A percentile compares a stretch with the other conserved stretches of the same genome.
Conservation (phyloP, 2,888 invertebrate genomes). For the Rhodophaea formosa region DNA sequence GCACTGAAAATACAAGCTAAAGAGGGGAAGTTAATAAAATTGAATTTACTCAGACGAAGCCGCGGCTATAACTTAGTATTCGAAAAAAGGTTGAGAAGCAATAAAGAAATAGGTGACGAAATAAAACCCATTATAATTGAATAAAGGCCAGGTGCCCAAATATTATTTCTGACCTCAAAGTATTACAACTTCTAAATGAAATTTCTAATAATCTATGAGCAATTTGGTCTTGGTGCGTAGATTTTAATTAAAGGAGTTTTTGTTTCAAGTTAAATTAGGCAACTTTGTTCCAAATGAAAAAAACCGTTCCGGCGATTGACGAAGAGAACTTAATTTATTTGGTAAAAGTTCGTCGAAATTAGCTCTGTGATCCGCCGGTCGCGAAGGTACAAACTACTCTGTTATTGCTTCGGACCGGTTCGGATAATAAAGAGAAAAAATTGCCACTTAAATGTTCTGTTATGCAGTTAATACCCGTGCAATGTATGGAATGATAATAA, state of each 20-base stretch:
- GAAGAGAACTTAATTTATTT: constrained; percentile 12
- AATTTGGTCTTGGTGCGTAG: constrained; percentile 9
- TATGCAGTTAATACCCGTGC: background rate
- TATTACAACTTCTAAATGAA: background rate
- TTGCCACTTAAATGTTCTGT: background rate
- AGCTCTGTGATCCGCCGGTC: background rate
- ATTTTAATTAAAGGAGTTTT: constrained; percentile 15
- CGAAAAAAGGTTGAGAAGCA: too few relatives aligned
- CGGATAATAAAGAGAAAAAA: background rate
- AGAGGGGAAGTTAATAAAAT: too few relatives aligned
- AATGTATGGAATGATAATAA: background rate
- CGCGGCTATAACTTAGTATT: too few relatives aligned
- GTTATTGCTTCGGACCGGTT: background rate
- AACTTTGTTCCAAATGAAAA: constrained; percentile 10
- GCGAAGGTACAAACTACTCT: background rate
- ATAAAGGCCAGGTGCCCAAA: too few relatives aligned
- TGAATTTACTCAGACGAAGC: too few relatives aligned
- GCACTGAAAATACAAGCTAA: too few relatives aligned
- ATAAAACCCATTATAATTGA: too few relatives aligned
- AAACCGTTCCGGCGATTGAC: background rate
- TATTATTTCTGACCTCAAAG: background rate
- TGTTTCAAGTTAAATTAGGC: constrained; percentile 16
- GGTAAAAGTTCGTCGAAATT: constrained; percentile 1
- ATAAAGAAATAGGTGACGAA: too few relatives aligned
- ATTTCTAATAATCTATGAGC: background rate